These are phyloP conservation scores for Drosophila sordidula DNA, from an alignment of 2,888 invertebrate species.

Conservation along the genomic window DNA sequence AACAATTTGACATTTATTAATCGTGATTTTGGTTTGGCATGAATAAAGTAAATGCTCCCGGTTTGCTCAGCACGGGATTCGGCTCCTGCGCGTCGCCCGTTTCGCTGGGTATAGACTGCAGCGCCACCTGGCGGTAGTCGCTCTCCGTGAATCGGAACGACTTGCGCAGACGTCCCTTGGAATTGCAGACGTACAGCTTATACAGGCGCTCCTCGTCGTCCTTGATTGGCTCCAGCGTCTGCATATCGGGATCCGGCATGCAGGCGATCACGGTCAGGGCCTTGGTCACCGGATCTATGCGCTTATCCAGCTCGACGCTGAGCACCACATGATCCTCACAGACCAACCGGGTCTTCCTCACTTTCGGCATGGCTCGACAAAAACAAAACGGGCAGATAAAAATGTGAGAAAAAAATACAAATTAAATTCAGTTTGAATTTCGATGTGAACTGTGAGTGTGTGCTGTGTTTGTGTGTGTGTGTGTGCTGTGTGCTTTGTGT, in stretches of 20 bases:
- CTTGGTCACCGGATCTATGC: not conserved
- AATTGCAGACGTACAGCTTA: not conserved
- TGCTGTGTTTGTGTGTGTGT: not conserved
- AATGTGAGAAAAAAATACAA: not conserved
- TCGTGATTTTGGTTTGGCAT: not conserved
- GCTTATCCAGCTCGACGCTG: not conserved
- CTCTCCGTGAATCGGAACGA: constrained; percentile 8
- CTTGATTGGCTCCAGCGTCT: not conserved
- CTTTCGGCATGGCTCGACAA: not conserved
- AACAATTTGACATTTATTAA: not conserved
- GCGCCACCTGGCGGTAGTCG: constrained; percentile 1
- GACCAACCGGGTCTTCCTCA: too few species aligned
- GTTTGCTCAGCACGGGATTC: not conserved
- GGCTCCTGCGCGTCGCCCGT: not conserved
- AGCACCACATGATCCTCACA: not conserved
- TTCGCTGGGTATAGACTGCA: not conserved
- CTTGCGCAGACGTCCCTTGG: not conserved
- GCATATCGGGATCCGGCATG: not conserved
- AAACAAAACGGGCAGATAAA: not conserved
- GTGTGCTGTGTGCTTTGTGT: not conserved
- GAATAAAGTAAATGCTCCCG: not conserved
- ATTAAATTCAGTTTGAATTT: constrained; percentile 3
- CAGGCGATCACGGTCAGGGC: constrained; percentile 1
- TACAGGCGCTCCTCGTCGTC: not conserved
- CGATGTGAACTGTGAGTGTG: not conserved